Percentiles rank a stretch among this genome's conserved stretches.
Conservation (phyloP, 2,113 vertebrate genomes). For the Mus musculus region DNA sequence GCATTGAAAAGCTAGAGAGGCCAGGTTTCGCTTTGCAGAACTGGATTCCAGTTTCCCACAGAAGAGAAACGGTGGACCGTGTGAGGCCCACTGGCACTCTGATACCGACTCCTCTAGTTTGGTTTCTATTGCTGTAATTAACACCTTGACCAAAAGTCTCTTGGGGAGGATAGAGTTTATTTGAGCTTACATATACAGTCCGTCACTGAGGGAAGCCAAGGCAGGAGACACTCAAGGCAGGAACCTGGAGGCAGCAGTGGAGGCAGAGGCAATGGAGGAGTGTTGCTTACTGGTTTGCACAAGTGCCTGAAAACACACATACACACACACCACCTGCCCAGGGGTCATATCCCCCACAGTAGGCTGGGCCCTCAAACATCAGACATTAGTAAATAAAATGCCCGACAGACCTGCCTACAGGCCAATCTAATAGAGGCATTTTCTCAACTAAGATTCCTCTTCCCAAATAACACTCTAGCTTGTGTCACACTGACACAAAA, state of each 20-base stretch:
- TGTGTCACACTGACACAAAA: neutral
- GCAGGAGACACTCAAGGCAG: neutral
- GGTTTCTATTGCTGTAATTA: neutral
- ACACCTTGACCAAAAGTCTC: neutral
- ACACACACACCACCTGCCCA: neutral
- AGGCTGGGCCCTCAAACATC: neutral
- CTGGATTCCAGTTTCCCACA: too few relatives aligned
- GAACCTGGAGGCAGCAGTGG: neutral
- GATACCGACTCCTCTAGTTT: neutral
- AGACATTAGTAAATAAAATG: neutral
- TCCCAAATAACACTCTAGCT: neutral
- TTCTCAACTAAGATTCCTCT: neutral
- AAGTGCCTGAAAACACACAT: too few relatives aligned
- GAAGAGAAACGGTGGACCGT: neutral
- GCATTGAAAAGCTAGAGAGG: neutral
- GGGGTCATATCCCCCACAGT: neutral
- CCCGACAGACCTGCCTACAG: neutral
- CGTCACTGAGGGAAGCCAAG: neutral
- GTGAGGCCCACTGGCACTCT: too few relatives aligned
- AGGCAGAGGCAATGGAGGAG: neutral
- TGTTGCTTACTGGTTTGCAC: neutral
- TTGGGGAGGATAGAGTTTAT: neutral
- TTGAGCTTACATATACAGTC: neutral
- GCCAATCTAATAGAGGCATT: neutral
- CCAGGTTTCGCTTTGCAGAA: neutral